These are phyloP conservation scores for Agrotis puta DNA, from an alignment of 2,888 invertebrate species.

Conservation along the genomic window DNA sequence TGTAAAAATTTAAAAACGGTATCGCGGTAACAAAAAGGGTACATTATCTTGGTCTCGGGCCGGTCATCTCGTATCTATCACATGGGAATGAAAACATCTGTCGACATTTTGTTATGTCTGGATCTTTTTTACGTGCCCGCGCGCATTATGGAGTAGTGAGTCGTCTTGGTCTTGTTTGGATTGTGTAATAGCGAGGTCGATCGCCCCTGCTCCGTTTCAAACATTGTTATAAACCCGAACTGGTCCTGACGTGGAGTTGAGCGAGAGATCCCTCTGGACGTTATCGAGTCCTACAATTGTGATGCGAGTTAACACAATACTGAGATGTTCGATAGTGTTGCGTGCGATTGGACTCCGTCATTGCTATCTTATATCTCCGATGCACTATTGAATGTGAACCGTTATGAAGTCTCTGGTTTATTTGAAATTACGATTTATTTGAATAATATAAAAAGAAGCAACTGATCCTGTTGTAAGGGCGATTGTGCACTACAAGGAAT, in stretches of 20 bases:
- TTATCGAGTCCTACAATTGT: conserved; percentile 74
- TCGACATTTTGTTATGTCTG: conserved; percentile 83
- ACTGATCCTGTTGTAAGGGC: no score
- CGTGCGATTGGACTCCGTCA: conserved; percentile 54
- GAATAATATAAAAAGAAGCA: not conserved
- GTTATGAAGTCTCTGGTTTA: conserved; percentile 59
- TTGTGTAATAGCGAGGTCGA: conserved; percentile 81
- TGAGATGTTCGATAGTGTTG: conserved; percentile 68
- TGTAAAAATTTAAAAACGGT: conserved; percentile 86
- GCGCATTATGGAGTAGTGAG: conserved; percentile 79
- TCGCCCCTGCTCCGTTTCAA: conserved; percentile 78
- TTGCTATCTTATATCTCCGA: conserved; percentile 65
- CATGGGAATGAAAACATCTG: conserved; percentile 89
- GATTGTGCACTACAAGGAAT: no score
- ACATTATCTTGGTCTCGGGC: conserved; percentile 73
- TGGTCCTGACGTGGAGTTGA: conserved; percentile 69
- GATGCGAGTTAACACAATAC: conserved; percentile 68
- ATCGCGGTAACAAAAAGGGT: conserved; percentile 82
- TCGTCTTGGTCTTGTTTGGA: conserved; percentile 76
- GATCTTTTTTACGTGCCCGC: conserved; percentile 76
- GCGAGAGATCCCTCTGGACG: conserved; percentile 72
- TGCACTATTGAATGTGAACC: conserved; percentile 67
- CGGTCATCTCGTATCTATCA: conserved; percentile 82
- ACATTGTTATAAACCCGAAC: conserved; percentile 75
- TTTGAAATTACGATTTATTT: conserved; percentile 17